Conservation (phyloP, 2,797 vertebrate genomes). For the Lophotriccus pileatus region DNA sequence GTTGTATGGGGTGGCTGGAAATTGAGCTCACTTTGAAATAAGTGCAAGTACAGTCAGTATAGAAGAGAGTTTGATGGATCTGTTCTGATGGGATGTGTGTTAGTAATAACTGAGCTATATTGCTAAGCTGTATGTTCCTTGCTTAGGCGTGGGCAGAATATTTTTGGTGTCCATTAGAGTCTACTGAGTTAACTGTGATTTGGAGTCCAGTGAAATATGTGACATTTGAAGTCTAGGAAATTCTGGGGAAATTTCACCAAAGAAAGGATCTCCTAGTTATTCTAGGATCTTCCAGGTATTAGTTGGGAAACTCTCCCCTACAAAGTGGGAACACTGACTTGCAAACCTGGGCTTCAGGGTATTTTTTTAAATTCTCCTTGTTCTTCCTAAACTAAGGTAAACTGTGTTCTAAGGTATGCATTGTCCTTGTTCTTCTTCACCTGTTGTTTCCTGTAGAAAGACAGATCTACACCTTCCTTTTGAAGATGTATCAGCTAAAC, state of each 20-base stretch:
- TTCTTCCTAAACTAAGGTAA: background rate
- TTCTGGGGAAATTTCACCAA: fast-evolving
- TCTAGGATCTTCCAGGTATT: background rate
- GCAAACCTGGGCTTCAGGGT: background rate
- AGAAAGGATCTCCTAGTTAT: background rate
- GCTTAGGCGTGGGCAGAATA: background rate
- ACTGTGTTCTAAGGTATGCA: background rate
- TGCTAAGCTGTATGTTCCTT: background rate
- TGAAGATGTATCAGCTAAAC: background rate
- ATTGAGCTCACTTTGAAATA: background rate
- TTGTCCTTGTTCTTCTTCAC: background rate
- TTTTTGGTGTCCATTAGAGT: background rate
- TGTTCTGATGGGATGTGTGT: background rate
- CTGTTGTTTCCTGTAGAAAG: background rate
- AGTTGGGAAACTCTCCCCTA: background rate
- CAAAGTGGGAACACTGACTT: background rate
- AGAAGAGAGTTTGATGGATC: background rate
- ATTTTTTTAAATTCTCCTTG: background rate
- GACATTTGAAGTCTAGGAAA: background rate
- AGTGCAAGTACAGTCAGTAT: background rate
- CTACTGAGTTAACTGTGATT: background rate
- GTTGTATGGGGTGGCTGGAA: background rate
- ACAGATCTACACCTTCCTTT: background rate
- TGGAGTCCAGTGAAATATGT: background rate
- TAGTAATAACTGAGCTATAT: background rate